Percentiles rank a stretch among this genome's conserved stretches.
Evolutionary conservation across 2,113 vertebrate genomes (phyloP).

Genomic region (Heterocephalus glaber): DNA sequence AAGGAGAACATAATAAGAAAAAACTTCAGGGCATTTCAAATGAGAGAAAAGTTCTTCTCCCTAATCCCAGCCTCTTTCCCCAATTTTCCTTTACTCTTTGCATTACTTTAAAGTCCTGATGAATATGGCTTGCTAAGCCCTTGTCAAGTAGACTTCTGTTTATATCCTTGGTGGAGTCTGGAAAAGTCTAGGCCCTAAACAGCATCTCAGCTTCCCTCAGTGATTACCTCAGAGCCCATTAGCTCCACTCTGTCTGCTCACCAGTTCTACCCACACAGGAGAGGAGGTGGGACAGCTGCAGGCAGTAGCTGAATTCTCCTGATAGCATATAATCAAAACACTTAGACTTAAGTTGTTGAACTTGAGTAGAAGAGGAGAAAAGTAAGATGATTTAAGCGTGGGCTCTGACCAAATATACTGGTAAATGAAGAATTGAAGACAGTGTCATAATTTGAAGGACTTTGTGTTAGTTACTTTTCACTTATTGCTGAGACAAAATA

Average conservation of each 20-base stretch:
- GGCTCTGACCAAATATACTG: not conserved
- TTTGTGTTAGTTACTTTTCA: not conserved
- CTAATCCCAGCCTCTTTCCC: not conserved
- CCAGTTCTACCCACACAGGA: not conserved
- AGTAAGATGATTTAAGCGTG: constrained; percentile 36
- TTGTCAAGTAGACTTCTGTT: constrained; percentile 51
- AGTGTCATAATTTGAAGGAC: not conserved
- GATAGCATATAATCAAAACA: constrained; percentile 49
- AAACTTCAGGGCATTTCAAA: constrained; percentile 17
- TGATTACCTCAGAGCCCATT: constrained; percentile 37
- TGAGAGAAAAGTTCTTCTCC: not conserved
- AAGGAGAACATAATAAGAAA: constrained; percentile 26
- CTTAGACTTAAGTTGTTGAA: constrained; percentile 41
- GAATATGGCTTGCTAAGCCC: constrained; percentile 23
- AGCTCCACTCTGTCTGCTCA: constrained; percentile 51
- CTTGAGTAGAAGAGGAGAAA: constrained; percentile 38
- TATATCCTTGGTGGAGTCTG: constrained; percentile 8
- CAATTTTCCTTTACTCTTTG: not conserved
- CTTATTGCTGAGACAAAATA: no score
- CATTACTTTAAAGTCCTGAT: constrained; percentile 4
- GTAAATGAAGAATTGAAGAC: constrained; percentile 33
- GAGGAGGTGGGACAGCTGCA: constrained; percentile 53
- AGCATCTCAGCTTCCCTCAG: constrained; percentile 11
- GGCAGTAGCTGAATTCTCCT: constrained; percentile 51
- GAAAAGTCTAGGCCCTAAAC: constrained; percentile 40